Evolutionary conservation across 2,797 vertebrate genomes (phyloP), one percentile per base, ranked within the genome.

Genomic region (Valencia hispanica): DNA sequence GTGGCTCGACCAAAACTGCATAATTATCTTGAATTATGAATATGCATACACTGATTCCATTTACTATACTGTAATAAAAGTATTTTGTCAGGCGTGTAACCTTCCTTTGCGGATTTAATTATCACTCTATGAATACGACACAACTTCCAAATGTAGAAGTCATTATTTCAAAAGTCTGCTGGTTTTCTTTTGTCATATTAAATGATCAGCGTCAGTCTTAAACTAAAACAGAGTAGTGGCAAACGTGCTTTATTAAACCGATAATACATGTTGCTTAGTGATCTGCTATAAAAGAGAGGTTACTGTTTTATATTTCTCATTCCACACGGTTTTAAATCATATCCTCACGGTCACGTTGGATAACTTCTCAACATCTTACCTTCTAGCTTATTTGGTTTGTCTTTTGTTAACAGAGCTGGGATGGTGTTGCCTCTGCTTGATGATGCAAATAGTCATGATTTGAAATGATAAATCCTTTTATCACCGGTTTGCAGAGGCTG

Each of bases 401-500:
- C 25, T 59, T 73, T 45, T 78, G 69, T 59, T 69, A 68, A 48
- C 18, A 45, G 55, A 7, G 41, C 50, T 0, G 0, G n/a, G 34
- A 32, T 53, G 72, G 12, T 15, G 6, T 48, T 70, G 17, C 14
- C 45, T 70, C 10, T 36, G 18, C 72, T 70, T 69, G 27, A 47
- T 6, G 17, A 53, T 59, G n/a, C 17, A 27, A 43, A 72, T 45
- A 7, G 41, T 14, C 27, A 34, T 36, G 68, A 55, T 57, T n/a
- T 5, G 7, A 76, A 65, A 61, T 34, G 25, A 61, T 41, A 48
- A 73, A 25, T 76, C 2, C 48, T 75, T n/a, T 80, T 41, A 9
- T 79, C 22, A 1, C 41, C n/a, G 12, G 25, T 79, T 43, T 57
- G 50, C 72, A 30, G 18, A 70, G 20, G 45, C 78, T 73, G 65